Evolutionary conservation across 2,888 invertebrate genomes (phyloP).

Genomic region (Furcula furcula): DNA sequence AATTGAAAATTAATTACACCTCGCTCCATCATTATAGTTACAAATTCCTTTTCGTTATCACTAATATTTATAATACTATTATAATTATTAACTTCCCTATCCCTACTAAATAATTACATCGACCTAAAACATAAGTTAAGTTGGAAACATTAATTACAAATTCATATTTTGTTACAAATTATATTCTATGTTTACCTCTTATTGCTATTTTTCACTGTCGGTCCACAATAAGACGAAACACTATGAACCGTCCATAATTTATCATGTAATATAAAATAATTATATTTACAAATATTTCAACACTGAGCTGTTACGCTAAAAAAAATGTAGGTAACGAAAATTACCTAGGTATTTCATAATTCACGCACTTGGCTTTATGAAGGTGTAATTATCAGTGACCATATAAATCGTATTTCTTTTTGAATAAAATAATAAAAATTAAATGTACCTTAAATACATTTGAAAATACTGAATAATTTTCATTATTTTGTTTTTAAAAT

Average conservation of each 20-base stretch:
- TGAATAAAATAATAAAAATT: too few relatives aligned
- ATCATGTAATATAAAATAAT: constrained; percentile 31
- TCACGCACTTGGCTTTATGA: too few relatives aligned
- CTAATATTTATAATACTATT: constrained; percentile 67
- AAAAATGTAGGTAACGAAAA: too few relatives aligned
- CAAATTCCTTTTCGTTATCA: constrained; percentile 75
- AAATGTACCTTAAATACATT: too few relatives aligned
- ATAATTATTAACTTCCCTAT: constrained; percentile 63
- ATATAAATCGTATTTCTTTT: too few relatives aligned
- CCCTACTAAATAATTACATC: constrained; percentile 70
- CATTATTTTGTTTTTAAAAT: too few relatives aligned
- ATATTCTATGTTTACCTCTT: constrained; percentile 48
- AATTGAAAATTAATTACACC: constrained; percentile 80
- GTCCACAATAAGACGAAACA: constrained; percentile 3
- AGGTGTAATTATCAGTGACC: too few relatives aligned
- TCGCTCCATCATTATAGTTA: constrained; percentile 70
- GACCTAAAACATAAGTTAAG: constrained; percentile 70
- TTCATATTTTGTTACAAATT: constrained; percentile 44
- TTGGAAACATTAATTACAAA: constrained; percentile 63
- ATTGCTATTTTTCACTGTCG: constrained; percentile 65
- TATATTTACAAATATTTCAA: constrained; percentile 45
- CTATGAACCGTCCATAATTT: constrained; percentile 18
- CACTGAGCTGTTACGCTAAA: constrained; percentile 14
- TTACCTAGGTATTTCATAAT: too few relatives aligned
- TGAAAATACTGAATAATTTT: too few relatives aligned